phyloP scores from a whole-genome alignment of 2,113 vertebrate genomes.

The Eulacestoma nigropectus region DNA sequence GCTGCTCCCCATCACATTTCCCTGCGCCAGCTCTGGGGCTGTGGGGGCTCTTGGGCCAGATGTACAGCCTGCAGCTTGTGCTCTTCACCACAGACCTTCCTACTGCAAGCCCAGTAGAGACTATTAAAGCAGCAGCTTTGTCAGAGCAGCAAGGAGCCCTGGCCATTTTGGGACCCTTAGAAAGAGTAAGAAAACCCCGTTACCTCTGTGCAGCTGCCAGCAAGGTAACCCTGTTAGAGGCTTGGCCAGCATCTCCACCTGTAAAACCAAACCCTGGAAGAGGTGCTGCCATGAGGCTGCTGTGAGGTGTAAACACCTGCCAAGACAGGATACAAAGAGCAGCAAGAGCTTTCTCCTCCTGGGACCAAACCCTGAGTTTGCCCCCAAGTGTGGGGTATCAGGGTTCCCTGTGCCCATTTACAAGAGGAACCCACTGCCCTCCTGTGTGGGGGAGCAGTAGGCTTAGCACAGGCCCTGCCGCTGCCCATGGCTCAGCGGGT shows the following conservation, averaged over 20 bases:
- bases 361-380: not conserved
- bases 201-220: conserved; percentile 24
- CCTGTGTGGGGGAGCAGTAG: rapidly evolving
- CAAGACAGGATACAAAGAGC: not conserved
- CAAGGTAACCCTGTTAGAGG: not conserved
- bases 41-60: not conserved
- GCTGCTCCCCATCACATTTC: not conserved
- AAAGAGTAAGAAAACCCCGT: not conserved
- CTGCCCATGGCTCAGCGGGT: rapidly evolving
- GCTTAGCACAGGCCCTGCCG: not conserved
- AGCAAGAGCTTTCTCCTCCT: not conserved
- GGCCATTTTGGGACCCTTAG: not conserved
- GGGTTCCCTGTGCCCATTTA: not conserved
- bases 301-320: not conserved
- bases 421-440: not conserved
- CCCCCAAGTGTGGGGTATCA: rapidly evolving
- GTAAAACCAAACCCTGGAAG: not conserved
- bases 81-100: not conserved
- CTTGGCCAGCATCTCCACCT: not conserved
- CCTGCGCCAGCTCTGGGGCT: not conserved
- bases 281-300: not conserved
- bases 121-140: not conserved
- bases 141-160: not conserved
- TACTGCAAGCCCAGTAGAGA: not conserved
- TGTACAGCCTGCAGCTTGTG: not conserved